Conservation (phyloP, 2,113 vertebrate species). For the Coturnix japonica region DNA sequence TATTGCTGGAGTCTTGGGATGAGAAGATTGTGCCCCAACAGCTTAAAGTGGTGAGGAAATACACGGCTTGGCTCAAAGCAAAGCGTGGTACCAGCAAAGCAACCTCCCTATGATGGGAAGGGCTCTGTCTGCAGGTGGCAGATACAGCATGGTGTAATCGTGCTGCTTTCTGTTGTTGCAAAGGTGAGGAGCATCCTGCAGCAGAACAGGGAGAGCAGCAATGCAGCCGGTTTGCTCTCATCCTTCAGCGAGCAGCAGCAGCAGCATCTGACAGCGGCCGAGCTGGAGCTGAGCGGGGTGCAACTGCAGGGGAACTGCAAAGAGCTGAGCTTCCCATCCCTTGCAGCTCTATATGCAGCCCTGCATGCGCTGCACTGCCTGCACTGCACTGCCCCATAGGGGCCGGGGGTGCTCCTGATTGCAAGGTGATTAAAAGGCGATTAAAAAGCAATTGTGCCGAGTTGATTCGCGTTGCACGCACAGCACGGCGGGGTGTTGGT, state of each 20-base stretch:
- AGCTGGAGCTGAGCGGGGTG: slow-evolving; percentile 65
- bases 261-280: slow-evolving; percentile 24
- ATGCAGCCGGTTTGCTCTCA: neutral
- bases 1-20: slow-evolving; percentile 70
- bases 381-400: fast-evolving
- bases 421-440: neutral
- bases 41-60: slow-evolving; percentile 72
- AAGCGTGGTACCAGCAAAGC: neutral
- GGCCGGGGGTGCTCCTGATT: fast-evolving
- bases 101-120: neutral
- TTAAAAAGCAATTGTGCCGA: neutral
- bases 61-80: neutral
- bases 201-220: neutral
- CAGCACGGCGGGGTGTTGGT: too few species aligned
- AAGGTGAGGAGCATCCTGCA: slow-evolving; percentile 67
- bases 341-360: slow-evolving; percentile 56
- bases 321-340: neutral
- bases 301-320: neutral
- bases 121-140: too few species aligned
- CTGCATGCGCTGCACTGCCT: slow-evolving; percentile 47
- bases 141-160: too few species aligned
- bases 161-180: neutral
- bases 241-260: slow-evolving; percentile 22
- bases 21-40: slow-evolving; percentile 61
- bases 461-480: too few species aligned